Base-by-base conservation (phyloP, 2,797 vertebrate genomes). In the Diplodus puntazzo region DNA sequence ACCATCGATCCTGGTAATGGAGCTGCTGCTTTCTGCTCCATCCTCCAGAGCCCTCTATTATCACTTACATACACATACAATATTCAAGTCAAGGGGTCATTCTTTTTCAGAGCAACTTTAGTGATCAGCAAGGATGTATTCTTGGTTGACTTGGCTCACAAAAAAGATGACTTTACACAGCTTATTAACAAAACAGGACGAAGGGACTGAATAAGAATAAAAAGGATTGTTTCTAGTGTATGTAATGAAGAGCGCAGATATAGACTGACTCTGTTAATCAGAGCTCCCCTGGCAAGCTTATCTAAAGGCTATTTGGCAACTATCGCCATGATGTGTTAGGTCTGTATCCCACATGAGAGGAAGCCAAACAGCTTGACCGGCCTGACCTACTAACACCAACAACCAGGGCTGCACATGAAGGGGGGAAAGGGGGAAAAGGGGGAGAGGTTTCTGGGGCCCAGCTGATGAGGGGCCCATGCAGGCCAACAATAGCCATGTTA, bases 1-100 rank as follows among this genome's bases (percentile, higher is more conserved):
- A 10, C 39, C 69, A 88, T 88, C 52, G 75, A 90, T 87, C 71
- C 57, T 17, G 30, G 66, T 82, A 83, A 87, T 64, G 77, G 82
- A 88, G 80, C n/a, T 2, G 27, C 69, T 70, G 55, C 72, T 76
- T 80, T 71, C 63, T 42, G 73, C 77, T 73, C 34, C 49, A 34
- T 55, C 34, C 20, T 55, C 25, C 65, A 1, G 45, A 45, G 4
- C 49, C 21, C 48, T 73, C 48, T 17, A 5, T 75, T 75, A 69
- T n/a, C 39, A 46, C 50, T 30, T 46, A 59, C n/a, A 20, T 9
- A 18, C 43, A 52, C 2, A 58, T 18, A 73, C 12, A 34, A 11
- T 10, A 12, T 60, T 53, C 13, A 45, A 7, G 50, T 54, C 17
- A 70, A 45, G 20, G 30, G 12, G 20, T 11, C 30, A 3, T 39